Conservation (phyloP, 2,888 invertebrate species). For the Megaustenia siamemsis region DNA sequence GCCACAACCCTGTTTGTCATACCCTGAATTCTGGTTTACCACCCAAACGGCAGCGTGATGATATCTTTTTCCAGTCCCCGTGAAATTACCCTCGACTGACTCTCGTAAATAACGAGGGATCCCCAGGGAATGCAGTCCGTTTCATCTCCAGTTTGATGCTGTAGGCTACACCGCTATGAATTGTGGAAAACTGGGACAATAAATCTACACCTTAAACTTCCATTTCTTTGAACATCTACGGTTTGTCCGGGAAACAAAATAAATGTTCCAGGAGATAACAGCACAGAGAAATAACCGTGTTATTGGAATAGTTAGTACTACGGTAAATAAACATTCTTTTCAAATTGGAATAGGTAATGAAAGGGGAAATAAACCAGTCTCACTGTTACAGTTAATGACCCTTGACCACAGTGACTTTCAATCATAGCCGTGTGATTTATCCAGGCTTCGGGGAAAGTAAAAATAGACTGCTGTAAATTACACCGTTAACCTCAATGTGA, state of each 20-base stretch:
- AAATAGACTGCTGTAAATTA: too few species aligned
- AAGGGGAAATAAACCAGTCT: too few species aligned
- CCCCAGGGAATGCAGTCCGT: slow-evolving; percentile 11
- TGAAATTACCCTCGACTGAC: neutral
- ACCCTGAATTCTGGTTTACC: slow-evolving; percentile 14
- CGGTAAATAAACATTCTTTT: neutral
- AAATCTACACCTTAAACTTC: neutral
- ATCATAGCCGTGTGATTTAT: too few species aligned
- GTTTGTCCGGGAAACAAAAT: neutral
- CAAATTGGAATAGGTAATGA: too few species aligned
- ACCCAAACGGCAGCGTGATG: slow-evolving; percentile 30
- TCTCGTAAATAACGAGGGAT: neutral
- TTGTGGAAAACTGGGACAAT: neutral
- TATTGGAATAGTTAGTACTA: slow-evolving; percentile 9
- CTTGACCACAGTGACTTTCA: too few species aligned
- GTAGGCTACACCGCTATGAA: neutral
- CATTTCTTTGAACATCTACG: neutral
- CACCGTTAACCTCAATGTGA: too few species aligned
- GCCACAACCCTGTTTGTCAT: slow-evolving; percentile 37
- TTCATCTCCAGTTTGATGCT: slow-evolving; percentile 25
- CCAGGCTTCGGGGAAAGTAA: too few species aligned
- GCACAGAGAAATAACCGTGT: neutral
- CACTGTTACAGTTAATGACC: too few species aligned
- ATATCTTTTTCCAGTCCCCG: neutral
- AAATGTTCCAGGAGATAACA: neutral